Evolutionary conservation across 2,888 invertebrate species (phyloP).

Genomic region (Heterodera filipjevi): DNA sequence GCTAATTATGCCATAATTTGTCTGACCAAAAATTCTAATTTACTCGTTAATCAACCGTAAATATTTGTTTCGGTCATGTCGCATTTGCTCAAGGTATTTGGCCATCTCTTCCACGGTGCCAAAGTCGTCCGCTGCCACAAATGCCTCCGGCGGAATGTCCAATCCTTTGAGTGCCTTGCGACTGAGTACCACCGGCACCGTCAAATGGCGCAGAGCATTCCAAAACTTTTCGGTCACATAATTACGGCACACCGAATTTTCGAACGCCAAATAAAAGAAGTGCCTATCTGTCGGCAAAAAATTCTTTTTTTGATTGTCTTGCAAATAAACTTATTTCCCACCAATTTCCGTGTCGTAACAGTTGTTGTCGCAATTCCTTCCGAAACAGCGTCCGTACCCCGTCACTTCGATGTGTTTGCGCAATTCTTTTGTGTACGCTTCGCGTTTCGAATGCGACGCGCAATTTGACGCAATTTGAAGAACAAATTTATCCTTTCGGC

Average conservation of each 20-base stretch:
- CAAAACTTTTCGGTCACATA: constrained; percentile 30
- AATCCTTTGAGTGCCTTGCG: constrained; percentile 3
- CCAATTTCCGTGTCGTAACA: constrained; percentile 24
- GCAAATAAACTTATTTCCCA: background rate
- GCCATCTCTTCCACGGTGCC: constrained; percentile 15
- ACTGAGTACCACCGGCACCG: constrained; percentile 25
- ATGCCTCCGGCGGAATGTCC: constrained; percentile 14
- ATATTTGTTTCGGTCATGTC: background rate
- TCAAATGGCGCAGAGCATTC: constrained; percentile 14
- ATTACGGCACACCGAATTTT: constrained; percentile 24
- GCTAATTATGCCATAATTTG: background rate
- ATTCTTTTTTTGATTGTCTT: no score
- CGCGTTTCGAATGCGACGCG: constrained; percentile 8
- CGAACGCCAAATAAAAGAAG: constrained; percentile 31
- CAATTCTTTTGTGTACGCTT: constrained; percentile 13
- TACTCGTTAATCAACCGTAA: background rate
- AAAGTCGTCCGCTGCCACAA: constrained; percentile 28
- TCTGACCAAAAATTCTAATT: background rate
- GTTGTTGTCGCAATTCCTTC: constrained; percentile 10
- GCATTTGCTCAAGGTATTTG: constrained; percentile 15
- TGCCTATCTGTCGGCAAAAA: constrained; percentile 13
- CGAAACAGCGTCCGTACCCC: constrained; percentile 16
- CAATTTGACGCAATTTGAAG: constrained; percentile 20
- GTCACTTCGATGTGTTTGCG: constrained; percentile 7
- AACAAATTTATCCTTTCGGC: constrained; percentile 9